Evolutionary conservation across 2,797 vertebrate genomes (phyloP), one percentile per base, ranked within the genome.

Genomic region (Australoheros facetus): DNA sequence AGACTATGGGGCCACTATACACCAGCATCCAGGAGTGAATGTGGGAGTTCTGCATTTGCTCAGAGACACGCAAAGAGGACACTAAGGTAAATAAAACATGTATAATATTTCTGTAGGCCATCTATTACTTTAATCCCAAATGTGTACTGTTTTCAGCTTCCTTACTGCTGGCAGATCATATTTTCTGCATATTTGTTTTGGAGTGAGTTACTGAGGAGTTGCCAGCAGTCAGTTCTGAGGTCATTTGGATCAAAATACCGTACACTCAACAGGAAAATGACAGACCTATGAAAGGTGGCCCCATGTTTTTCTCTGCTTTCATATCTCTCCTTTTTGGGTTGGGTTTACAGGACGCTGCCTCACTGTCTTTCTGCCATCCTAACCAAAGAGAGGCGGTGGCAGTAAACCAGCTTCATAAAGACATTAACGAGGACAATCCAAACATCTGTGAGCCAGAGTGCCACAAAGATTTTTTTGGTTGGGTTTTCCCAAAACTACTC

Each of bases 401-500:
- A 82, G 89, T 86, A 13, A 85, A 87, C 82, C 79, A 75, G 64
- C 56, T 75, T 75, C 85, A 85, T 57, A 51, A 87, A 64, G 69
- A 75, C 14, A 57, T 87, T 87, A 85, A 89, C 17, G 7, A 85
- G 86, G 84, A 75, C 84, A 59, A 78, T 80, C 81, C 71, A 54
- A 77, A 87, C 88, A 91, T 91, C 85, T 92, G 88, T 69, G 48
- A 39, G 45, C 57, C 89, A 91, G 81, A 90, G 51, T 55, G 73
- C 59, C 66, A 56, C 37, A 59, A 71, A 73, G 3, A 79, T 48
- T 7, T 26, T 37, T 78, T 37, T 70, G 73, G 60, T 82, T 7
- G 86, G 87, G 88, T 82, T 90, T 87, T 88, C 91, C 87, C 73
- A 78, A 73, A 71, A 77, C 30, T 30, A 21, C 78, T 77, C 56